Conservation (phyloP, 2,888 invertebrate species). For the Hymenopus coronatus region DNA sequence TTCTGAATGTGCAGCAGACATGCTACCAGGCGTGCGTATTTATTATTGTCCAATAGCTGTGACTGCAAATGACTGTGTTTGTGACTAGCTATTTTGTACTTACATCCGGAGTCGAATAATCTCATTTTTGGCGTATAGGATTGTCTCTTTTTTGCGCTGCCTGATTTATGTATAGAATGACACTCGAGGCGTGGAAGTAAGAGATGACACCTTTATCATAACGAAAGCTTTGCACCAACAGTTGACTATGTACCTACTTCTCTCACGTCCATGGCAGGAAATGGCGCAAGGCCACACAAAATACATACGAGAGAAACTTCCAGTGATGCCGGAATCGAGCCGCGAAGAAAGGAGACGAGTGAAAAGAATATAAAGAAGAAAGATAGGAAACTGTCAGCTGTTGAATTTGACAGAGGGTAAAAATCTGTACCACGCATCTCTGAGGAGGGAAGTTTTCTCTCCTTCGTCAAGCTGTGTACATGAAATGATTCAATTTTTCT, state of each 20-base stretch:
- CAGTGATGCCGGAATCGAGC: neutral
- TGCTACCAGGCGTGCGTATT: too few relatives aligned
- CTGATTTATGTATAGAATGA: neutral
- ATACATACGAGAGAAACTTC: neutral
- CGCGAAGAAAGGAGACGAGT: neutral
- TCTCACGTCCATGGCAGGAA: neutral
- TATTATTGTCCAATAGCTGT: too few relatives aligned
- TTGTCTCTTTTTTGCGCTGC: too few relatives aligned
- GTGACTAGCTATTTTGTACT: too few relatives aligned
- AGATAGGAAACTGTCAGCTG: conserved; percentile 14
- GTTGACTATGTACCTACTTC: neutral
- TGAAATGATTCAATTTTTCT: conserved; percentile 4
- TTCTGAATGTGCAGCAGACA: too few relatives aligned
- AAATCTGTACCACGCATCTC: conserved; percentile 20
- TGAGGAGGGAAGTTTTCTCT: neutral
- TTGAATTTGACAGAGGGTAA: conserved; percentile 11
- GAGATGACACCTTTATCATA: neutral
- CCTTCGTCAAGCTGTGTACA: neutral
- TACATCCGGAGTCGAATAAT: too few relatives aligned
- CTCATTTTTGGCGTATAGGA: too few relatives aligned
- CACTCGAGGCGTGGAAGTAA: neutral
- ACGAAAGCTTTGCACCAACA: neutral
- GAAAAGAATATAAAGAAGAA: conserved; percentile 6
- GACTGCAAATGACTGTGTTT: too few relatives aligned
- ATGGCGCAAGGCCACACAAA: neutral